Evolutionary conservation across 2,113 vertebrate genomes (phyloP).

Genomic region (Prunella himalayana): DNA sequence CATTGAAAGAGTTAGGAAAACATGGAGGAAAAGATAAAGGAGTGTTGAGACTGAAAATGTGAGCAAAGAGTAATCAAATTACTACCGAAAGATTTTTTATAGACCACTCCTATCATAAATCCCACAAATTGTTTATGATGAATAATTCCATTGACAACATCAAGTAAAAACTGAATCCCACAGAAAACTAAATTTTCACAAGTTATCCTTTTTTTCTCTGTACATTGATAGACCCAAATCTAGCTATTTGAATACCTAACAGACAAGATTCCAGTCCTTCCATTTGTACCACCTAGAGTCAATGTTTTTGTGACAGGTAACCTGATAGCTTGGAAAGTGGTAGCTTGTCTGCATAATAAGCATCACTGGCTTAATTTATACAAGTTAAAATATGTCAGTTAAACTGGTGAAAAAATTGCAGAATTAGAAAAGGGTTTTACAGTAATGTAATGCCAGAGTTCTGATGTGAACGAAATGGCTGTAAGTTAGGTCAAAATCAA

Average conservation of each 20-base stretch:
- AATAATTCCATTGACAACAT: slow-evolving; percentile 1
- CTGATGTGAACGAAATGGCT: not conserved
- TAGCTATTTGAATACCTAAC: not conserved
- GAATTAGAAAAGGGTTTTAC: not conserved
- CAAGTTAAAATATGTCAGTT: not conserved
- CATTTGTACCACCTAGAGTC: not conserved
- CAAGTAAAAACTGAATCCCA: not conserved
- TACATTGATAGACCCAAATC: not conserved
- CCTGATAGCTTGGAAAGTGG: not conserved
- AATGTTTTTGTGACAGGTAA: not conserved
- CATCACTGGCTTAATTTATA: not conserved
- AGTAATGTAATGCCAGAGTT: not conserved
- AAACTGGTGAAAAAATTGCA: not conserved
- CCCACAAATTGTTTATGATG: not conserved
- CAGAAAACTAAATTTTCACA: not conserved
- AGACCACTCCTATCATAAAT: not conserved
- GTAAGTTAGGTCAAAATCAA: not conserved
- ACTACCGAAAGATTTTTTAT: not conserved
- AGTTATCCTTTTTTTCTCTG: not conserved
- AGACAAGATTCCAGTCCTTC: not conserved
- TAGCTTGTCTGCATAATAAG: not conserved
- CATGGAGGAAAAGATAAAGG: not conserved
- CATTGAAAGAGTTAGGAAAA: slow-evolving; percentile 37
- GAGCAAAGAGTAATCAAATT: not conserved
- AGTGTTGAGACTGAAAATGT: not conserved